Conservation (phyloP, 2,888 invertebrate genomes). For the Hofmannophila pseudospretella region DNA sequence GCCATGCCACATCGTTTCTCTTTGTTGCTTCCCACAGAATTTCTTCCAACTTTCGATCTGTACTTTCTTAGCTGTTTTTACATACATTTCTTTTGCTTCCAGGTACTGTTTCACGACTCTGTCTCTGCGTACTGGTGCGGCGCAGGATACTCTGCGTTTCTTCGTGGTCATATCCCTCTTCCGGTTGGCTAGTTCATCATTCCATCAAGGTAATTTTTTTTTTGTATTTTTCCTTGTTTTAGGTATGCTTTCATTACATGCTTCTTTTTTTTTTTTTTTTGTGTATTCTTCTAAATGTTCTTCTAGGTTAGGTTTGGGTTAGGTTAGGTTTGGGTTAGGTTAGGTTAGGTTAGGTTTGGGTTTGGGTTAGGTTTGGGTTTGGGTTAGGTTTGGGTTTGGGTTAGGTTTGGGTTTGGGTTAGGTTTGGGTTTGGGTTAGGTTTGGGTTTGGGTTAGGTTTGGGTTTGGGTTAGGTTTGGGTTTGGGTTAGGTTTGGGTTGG, state of each 20-base stretch:
- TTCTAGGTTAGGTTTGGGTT: conserved; percentile 4
- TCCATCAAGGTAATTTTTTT: not conserved
- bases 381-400: not conserved
- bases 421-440: not conserved
- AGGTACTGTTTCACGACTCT: no score
- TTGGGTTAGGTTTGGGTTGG: conserved; percentile 9
- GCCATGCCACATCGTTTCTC: no score
- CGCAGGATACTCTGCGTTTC: no score
- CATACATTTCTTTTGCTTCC: no score
- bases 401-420: not conserved
- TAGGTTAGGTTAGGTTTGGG: not conserved
- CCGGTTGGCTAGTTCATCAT: not conserved
- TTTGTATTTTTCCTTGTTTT: not conserved
- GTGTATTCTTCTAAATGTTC: conserved; percentile 5
- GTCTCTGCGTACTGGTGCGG: no score
- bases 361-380: not conserved
- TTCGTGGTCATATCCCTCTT: no score
- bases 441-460: not conserved
- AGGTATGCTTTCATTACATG: conserved; percentile 7
- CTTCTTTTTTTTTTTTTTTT: not conserved
- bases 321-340: not conserved
- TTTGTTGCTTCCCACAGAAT: no score
- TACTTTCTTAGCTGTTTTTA: no score
- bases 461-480: not conserved
- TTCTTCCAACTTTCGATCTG: no score